Base-by-base conservation (phyloP, 2,113 vertebrate species). In the Perognathus longimembris region DNA sequence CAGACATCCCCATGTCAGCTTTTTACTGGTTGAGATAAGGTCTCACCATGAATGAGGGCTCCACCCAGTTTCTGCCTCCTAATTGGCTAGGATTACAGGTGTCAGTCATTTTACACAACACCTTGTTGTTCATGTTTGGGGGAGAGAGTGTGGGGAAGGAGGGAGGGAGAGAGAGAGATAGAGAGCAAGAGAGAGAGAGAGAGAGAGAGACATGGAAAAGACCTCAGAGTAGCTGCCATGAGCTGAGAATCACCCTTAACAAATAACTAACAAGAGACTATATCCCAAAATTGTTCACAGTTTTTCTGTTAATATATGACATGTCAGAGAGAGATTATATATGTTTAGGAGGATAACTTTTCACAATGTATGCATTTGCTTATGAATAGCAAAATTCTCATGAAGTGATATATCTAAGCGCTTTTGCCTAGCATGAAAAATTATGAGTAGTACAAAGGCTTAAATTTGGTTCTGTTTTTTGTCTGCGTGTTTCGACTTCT, bases 401-500 rank as follows among this genome's bases (percentile, higher is more conserved):
- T 36, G 67, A 86, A 45, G 7, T 26, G 38, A 70, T 70, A 10
- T 7, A 45, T 18, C 1, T 42, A 67, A 85, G 85, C 15, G 20
- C 24, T 83, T 85, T 67, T 78, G 28, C 2, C 2, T 5, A 21
- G 22, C 3, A 87, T 8, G 26, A 87, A 89, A 76, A 50, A 3
- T 36, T 40, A 30, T 74, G 50, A 79, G 28, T 17, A 66, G 28
- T 24, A 71, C 3, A 76, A 21, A 73, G 63, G 4, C 50, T 84
- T 91, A 61, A 6, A 57, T 91, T 93, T 93, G 50, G 20, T 71
- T 32, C 45, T 73, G 7, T 40, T 78, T 80, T 12, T 77, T 64
- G 8, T 78, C 57, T 83, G 38, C 0, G 30, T 74, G 24, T 78
- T 73, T 76, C 50, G 71, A 24, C 21, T 54, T 66, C 63, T 69